Base-by-base conservation (phyloP, 2,888 invertebrate genomes). In the Protodeltote pygarga region DNA sequence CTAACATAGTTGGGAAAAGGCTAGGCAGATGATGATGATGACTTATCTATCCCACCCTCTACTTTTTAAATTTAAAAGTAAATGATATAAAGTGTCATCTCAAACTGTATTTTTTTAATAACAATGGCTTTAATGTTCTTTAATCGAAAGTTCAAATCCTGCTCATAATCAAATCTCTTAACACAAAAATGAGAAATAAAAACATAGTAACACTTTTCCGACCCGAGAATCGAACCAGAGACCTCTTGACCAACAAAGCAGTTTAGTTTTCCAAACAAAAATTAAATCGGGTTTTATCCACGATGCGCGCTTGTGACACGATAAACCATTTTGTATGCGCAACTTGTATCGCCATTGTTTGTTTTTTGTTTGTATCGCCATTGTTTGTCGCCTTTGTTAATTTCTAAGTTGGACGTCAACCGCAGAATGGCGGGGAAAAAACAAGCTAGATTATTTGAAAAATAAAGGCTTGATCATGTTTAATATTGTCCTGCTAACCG, bases 381-480 rank as follows among this genome's bases (percentile, higher is more conserved):
- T n/a, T n/a, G n/a, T n/a, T n/a, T n/a, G n/a, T n/a, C n/a, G 24
- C 58, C 65, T 65, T 65, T 60, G 39, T 60, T 53, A 55, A 65
- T 65, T 65, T 52, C 57, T 14, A 47, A 63, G 37, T 58, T 47
- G 17, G 9, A 10, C 14, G 11, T 1, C 13, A 27, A 47, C 23
- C 9, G 9, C 5, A 9, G 11, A 5, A 9, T 5, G 5, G 23
- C 4, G 21, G 11, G 16, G 24, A 14, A 3, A 39, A 42, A 42
- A 48, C 4, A 23, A 38, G 6, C 8, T 11, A 15, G 23, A 42
- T 31, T 55, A 33, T 28, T 23, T 27, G 8, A 17, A 11, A 27
- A 8, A 21, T 2, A 5, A 16, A 9, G 13, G 6, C 8, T 8
- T 25, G 14, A 27, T 13, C 10, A 24, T 11, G 6, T 27, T 27